A percentile compares a stretch with the other conserved stretches of the same genome.
These are phyloP conservation scores for Peromyscus melanophrys DNA, from an alignment of 2,797 vertebrate genomes.

Conservation along the genomic window DNA sequence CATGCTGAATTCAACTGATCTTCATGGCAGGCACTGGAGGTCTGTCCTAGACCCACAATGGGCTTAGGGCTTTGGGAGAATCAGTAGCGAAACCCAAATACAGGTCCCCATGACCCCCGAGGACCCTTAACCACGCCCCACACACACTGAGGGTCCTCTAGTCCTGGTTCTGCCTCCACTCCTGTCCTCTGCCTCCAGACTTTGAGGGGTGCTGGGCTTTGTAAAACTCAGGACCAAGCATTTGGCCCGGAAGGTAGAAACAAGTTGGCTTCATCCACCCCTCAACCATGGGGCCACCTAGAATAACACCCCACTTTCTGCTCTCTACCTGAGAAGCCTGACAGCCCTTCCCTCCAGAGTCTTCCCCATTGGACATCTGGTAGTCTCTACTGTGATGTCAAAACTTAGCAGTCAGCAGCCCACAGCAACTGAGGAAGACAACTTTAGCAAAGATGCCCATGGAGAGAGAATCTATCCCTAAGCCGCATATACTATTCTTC, in stretches of 20 bases:
- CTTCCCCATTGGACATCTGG: not conserved
- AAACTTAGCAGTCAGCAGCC: not conserved
- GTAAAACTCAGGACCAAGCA: not conserved
- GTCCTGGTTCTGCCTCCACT: not conserved
- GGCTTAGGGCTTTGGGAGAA: not conserved
- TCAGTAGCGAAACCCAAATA: not conserved
- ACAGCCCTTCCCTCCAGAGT: not conserved
- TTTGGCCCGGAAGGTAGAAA: not conserved
- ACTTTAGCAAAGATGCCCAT: not conserved
- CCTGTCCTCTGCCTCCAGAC: not conserved
- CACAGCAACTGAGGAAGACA: not conserved
- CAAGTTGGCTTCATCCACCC: not conserved
- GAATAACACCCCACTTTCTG: not conserved
- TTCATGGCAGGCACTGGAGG: not conserved
- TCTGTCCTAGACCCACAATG: not conserved
- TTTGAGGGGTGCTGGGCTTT: not conserved
- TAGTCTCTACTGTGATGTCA: not conserved
- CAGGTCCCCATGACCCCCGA: not conserved
- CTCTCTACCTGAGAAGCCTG: not conserved
- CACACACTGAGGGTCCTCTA: not conserved
- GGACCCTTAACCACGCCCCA: not conserved
- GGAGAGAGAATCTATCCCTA: accelerated
- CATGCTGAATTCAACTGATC: not conserved
- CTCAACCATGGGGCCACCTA: not conserved
- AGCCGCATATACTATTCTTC: not conserved